Evolutionary conservation across 2,797 vertebrate genomes (phyloP), one percentile per base, ranked within the genome.

Genomic region (Sebastes minor): DNA sequence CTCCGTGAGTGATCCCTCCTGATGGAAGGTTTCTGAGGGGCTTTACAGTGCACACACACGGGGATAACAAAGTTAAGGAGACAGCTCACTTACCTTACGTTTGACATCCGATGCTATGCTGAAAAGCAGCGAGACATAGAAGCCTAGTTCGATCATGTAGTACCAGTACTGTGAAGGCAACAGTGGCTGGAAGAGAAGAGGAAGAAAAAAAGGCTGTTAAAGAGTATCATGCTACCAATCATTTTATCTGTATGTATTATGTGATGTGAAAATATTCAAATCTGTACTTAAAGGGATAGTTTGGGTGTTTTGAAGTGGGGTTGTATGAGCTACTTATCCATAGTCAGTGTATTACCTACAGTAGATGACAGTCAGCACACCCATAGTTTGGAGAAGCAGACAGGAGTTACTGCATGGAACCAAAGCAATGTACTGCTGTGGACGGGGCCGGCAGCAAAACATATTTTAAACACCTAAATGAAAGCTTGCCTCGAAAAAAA

Each of bases 121-220:
- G 92, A 99, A 97, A 87, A 99, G 80, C 76, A 99, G 95, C 1
- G 98, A 98, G 89, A 97, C 72, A 85, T 99, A 99, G 94, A 99
- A 99, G 57, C 98, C 98, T 55, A 99, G 95, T 79, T 99, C 97
- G 0, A 98, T 96, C 94, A 97, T 96, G 94, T 99, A 99, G 94
- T 96, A 96, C 95, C 95, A 96, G 92, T 96, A 96, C 94, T 99
- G 98, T 38, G 97, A 99, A 3, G 96, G 94, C 76, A 98, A 57
- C 72, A 97, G 94, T 11, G 95, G 95, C 98, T 99, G 95, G 30
- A 2, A 61, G 65, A 72, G 4, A 33, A 14, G 46, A 20, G 4
- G 16, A 46, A 46, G 42, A 27, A 42, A 65, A 42, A 65, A 66
- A 12, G 60, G 12, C 38, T 8, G 1, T 27, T 25, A 28, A 46